Conservation (phyloP, 1,140 invertebrate genomes). For the Drosophila aff. region DNA sequence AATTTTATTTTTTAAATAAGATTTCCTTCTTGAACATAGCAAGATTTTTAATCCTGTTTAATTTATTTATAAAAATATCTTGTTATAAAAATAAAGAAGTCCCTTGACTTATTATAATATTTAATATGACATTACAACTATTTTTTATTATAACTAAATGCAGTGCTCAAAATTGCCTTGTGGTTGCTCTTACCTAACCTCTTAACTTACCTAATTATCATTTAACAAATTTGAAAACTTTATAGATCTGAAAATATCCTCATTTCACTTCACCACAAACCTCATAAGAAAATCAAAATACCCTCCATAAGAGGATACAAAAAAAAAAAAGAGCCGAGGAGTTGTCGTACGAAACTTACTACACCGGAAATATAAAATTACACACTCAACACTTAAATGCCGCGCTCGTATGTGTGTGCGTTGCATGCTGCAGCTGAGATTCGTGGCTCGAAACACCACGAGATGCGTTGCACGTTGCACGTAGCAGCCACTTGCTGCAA, state of each 20-base stretch:
- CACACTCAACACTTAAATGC: constrained; percentile 83
- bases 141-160: no score
- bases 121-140: no score
- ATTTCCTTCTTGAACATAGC: no score
- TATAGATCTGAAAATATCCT: neutral
- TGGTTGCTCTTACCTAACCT: no score
- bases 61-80: no score
- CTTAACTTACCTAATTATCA: neutral
- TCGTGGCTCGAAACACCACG: constrained; percentile 30
- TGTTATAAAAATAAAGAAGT: no score
- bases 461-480: constrained; percentile 48
- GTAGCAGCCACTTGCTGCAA: constrained; percentile 25
- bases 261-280: neutral
- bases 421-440: constrained; percentile 78
- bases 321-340: constrained; percentile 41
- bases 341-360: constrained; percentile 81
- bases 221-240: no score
- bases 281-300: neutral
- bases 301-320: neutral
- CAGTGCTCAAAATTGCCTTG: no score
- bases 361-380: constrained; percentile 84
- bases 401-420: constrained; percentile 39
- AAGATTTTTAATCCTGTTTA: no score
- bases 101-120: no score
- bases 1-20: no score